Conservation (phyloP, 2,888 invertebrate genomes). For the Venusia cambrica region DNA sequence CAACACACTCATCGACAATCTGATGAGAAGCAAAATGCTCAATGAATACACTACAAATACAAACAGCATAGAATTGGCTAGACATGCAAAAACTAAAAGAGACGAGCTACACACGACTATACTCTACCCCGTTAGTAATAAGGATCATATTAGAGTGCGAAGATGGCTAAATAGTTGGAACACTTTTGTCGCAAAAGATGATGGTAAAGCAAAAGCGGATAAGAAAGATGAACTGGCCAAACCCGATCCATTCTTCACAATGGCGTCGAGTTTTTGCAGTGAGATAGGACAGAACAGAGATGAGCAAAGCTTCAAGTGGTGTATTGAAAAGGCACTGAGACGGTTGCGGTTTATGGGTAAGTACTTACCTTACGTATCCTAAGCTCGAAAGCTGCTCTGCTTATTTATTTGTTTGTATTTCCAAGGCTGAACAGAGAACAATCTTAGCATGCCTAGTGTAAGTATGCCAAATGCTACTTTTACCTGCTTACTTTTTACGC, state of each 20-base stretch:
- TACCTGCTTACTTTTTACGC: no score
- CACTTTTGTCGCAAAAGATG: no score
- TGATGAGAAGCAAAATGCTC: conserved; percentile 60
- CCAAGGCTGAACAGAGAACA: no score
- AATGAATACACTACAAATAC: conserved; percentile 38
- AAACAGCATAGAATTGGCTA: conserved; percentile 32
- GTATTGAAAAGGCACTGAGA: conserved; percentile 63
- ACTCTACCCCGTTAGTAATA: conserved; percentile 44
- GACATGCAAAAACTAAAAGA: conserved; percentile 50
- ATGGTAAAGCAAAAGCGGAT: no score
- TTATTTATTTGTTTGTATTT: no score
- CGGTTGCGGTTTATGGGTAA: conserved; percentile 57
- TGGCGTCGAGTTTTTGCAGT: conserved; percentile 64
- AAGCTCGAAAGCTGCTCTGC: no score
- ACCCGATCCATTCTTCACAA: conserved; percentile 49
- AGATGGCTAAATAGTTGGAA: conserved; percentile 59
- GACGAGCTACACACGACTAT: conserved; percentile 49
- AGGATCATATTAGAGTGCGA: conserved; percentile 41
- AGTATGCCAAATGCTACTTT: no score
- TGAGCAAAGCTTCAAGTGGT: conserved; percentile 54
- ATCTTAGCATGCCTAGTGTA: no score
- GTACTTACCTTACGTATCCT: no score
- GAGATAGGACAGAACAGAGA: conserved; percentile 57
- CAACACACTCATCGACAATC: conserved; percentile 64
- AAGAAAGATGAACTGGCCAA: conserved; percentile 1